Percentiles rank a stretch among this genome's conserved stretches.
Evolutionary conservation across 2,113 vertebrate genomes (phyloP).

Genomic region (Neomonachus schauinslandi): DNA sequence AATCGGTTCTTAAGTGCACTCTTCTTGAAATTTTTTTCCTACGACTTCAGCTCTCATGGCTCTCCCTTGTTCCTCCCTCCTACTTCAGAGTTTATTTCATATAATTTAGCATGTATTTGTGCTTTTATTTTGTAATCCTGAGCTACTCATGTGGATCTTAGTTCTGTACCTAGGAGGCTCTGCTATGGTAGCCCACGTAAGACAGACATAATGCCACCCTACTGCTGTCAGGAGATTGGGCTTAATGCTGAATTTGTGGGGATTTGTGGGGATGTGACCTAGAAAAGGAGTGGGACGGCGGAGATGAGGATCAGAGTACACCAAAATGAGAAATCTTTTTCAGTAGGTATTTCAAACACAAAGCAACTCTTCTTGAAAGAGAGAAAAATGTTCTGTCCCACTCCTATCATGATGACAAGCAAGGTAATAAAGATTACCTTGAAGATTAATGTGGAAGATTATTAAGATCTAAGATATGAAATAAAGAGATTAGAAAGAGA

Average conservation of each 20-base stretch:
- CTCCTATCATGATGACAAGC: background rate
- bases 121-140: background rate
- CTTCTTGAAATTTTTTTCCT: background rate
- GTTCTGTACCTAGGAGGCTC: background rate
- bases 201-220: background rate
- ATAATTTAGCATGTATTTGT: background rate
- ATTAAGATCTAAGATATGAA: background rate
- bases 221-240: background rate
- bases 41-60: background rate
- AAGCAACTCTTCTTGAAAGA: background rate
- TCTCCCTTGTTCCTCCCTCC: background rate
- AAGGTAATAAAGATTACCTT: background rate
- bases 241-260: background rate
- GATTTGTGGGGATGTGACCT: background rate
- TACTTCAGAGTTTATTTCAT: background rate
- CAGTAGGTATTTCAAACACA: too few species aligned
- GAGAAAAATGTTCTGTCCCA: background rate
- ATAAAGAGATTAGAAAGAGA: background rate
- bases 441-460: background rate
- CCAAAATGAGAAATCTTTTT: background rate
- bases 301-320: fast-evolving
- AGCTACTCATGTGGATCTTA: background rate
- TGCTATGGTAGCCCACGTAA: background rate
- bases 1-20: background rate
- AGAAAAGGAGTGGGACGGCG: background rate